Evolutionary conservation across 2,113 vertebrate genomes (phyloP).

Genomic region (Balaenoptera acutorostrata): DNA sequence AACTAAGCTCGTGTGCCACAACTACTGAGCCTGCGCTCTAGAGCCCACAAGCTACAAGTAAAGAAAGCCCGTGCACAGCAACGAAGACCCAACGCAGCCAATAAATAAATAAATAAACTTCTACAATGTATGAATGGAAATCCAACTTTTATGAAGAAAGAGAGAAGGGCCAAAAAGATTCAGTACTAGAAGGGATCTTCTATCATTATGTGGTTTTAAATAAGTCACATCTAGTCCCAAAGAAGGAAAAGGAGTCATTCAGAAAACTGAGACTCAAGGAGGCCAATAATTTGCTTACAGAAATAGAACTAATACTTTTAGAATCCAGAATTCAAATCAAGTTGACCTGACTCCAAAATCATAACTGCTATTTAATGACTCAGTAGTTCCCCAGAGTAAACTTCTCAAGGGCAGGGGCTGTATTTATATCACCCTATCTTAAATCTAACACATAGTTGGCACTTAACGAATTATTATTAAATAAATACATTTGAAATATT

Average conservation of each 20-base stretch:
- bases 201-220: background rate
- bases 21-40: too few species aligned
- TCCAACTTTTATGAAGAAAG: background rate
- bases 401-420: background rate
- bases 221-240: background rate
- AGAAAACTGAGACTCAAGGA: background rate
- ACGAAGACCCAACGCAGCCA: too few species aligned
- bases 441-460: background rate
- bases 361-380: background rate
- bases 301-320: background rate
- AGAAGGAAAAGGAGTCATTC: background rate
- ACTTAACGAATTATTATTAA: background rate
- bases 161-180: background rate
- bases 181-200: background rate
- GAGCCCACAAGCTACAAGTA: too few species aligned
- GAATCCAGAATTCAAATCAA: background rate
- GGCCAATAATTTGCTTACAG: background rate
- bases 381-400: background rate
- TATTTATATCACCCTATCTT: background rate
- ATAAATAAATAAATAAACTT: too few species aligned
- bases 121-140: background rate
- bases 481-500: background rate
- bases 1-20: too few species aligned
- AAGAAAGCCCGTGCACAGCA: too few species aligned
- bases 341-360: background rate